phyloP scores from a whole-genome alignment of 2,113 vertebrate species.

The Semicossyphus pulcher region DNA sequence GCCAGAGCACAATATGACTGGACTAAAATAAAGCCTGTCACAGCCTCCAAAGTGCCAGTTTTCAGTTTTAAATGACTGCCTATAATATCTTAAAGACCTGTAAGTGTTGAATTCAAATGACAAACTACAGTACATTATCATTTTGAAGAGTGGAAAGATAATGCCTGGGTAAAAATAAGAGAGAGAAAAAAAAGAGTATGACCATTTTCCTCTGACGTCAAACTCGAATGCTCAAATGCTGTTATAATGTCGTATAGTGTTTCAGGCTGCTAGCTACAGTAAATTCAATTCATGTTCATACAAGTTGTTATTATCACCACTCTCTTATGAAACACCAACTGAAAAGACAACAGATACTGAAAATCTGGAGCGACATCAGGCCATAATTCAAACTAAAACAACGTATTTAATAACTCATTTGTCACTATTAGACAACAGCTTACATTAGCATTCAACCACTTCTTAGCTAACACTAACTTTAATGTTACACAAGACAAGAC shows the following conservation, averaged over 20 bases:
- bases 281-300: not conserved
- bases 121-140: not conserved
- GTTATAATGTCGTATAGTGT: not conserved
- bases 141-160: not conserved
- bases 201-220: too few species aligned
- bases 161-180: not conserved
- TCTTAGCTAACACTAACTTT: not conserved
- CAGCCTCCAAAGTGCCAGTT: constrained; percentile 31
- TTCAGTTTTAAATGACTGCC: constrained; percentile 37
- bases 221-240: not conserved
- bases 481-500: not conserved
- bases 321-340: too few species aligned
- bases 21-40: constrained; percentile 51
- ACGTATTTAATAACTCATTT: too few species aligned
- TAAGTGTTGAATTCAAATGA: constrained; percentile 32
- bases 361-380: not conserved
- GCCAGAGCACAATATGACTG: constrained; percentile 51
- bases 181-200: not conserved
- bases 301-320: not conserved
- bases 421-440: not conserved
- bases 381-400: too few species aligned
- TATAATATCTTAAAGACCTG: constrained; percentile 23
- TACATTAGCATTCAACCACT: not conserved
- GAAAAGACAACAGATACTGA: too few species aligned
- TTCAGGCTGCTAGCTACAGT: too few species aligned